Conservation (phyloP, 23 tunicate genomes). For the Phallusia fumigata region DNA sequence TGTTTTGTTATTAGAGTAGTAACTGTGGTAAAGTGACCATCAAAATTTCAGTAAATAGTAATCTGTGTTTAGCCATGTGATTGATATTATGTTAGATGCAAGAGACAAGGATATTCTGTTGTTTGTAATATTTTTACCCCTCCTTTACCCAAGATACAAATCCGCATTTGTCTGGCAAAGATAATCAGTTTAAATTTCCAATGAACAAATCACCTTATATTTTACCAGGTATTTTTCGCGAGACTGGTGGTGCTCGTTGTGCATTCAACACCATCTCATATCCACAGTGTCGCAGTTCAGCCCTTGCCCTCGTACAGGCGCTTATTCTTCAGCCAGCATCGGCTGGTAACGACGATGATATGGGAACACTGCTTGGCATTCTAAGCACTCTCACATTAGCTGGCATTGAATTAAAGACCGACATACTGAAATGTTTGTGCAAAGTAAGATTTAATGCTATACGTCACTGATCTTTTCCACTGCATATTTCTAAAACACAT, state of each 20-base stretch:
- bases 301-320: slow-evolving; percentile 55
- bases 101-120: too few relatives aligned
- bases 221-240: slow-evolving; percentile 60
- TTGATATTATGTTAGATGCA: too few relatives aligned
- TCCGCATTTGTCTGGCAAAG: too few relatives aligned
- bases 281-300: slow-evolving; percentile 34
- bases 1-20: too few relatives aligned
- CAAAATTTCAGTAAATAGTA: too few relatives aligned
- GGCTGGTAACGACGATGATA: slow-evolving; percentile 64
- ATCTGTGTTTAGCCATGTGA: too few relatives aligned
- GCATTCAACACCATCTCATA: slow-evolving; percentile 68
- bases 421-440: slow-evolving; percentile 51
- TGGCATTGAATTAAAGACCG: slow-evolving; percentile 50
- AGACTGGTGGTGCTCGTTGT: slow-evolving; percentile 79
- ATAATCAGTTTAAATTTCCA: too few relatives aligned
- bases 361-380: slow-evolving; percentile 69
- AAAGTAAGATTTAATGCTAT: slow-evolving; percentile 39
- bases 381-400: slow-evolving; percentile 48
- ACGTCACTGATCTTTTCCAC: too few relatives aligned
- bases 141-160: too few relatives aligned
- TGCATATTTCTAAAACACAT: too few relatives aligned
- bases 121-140: too few relatives aligned
- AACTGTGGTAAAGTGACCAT: too few relatives aligned
- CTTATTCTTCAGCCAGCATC: slow-evolving; percentile 56
- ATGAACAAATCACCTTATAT: not conserved